These are phyloP conservation scores for Hippopotamus amphibius DNA, from an alignment of 2,113 vertebrate genomes.

Conservation along the genomic window DNA sequence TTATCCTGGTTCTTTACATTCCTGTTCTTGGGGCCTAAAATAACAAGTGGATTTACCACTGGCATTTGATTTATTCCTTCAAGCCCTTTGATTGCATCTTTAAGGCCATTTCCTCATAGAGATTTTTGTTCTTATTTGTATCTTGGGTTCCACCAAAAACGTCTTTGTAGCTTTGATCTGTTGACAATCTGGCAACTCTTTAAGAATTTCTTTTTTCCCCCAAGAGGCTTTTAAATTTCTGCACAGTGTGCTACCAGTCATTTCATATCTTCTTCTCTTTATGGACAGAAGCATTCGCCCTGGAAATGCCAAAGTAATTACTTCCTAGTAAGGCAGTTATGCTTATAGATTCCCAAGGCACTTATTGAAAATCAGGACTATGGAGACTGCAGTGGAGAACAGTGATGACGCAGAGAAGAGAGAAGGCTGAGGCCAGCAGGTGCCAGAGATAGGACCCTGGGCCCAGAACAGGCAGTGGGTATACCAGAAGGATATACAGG, in stretches of 20 bases:
- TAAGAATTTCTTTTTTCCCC: not conserved
- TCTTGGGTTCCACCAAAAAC: not conserved
- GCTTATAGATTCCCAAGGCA: not conserved
- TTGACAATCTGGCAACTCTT: not conserved
- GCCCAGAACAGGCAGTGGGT: not conserved
- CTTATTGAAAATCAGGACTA: not conserved
- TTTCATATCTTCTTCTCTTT: not conserved
- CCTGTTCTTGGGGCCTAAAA: not conserved
- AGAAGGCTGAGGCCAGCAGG: not conserved
- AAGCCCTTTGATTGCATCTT: not conserved
- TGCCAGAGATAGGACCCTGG: not conserved
- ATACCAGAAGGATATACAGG: not conserved
- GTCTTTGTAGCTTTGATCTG: not conserved
- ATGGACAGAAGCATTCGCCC: not conserved
- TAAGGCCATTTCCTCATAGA: not conserved
- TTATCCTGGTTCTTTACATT: not conserved
- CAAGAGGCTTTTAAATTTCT: not conserved
- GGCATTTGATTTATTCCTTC: not conserved
- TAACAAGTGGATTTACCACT: conserved; percentile 1
- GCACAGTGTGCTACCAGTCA: not conserved
- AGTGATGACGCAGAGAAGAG: not conserved
- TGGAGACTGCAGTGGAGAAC: not conserved
- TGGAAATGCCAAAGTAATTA: not conserved
- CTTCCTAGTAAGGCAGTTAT: not conserved
- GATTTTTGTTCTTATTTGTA: not conserved